These are phyloP conservation scores for Oxytorus armatus DNA, from an alignment of 2,888 invertebrate genomes.

Conservation along the genomic window DNA sequence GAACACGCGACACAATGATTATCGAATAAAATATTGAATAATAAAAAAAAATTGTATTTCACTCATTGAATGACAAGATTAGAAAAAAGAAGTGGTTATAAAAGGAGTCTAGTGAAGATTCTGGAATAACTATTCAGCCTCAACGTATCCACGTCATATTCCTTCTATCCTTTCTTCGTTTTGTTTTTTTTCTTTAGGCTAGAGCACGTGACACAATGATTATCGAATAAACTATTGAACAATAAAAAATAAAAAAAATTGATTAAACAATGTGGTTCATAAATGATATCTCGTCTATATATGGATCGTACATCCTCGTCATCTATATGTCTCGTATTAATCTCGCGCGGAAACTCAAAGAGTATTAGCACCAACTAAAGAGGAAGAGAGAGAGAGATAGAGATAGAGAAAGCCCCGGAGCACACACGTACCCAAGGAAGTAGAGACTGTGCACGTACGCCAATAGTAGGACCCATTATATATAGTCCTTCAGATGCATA, in stretches of 20 bases:
- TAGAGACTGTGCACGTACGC: slow-evolving; percentile 43
- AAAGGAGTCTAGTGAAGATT: too few relatives aligned
- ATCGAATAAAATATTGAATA: too few relatives aligned
- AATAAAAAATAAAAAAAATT: neutral
- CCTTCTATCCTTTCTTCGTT: neutral
- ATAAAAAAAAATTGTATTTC: too few relatives aligned
- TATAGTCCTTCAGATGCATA: slow-evolving; percentile 10
- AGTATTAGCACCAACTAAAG: slow-evolving; percentile 19
- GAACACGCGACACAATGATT: too few relatives aligned
- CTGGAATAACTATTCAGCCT: too few relatives aligned
- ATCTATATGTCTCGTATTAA: slow-evolving; percentile 19
- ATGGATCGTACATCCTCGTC: neutral
- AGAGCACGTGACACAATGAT: neutral
- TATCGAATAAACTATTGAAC: neutral
- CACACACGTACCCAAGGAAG: slow-evolving; percentile 55
- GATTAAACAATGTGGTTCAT: neutral
- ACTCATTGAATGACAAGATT: too few relatives aligned
- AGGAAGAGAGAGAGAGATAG: slow-evolving; percentile 7
- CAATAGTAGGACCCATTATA: slow-evolving; percentile 4
- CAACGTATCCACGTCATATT: neutral
- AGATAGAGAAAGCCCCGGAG: slow-evolving; percentile 12
- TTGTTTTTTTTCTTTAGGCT: neutral
- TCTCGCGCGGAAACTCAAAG: slow-evolving; percentile 19
- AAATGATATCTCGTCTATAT: neutral
- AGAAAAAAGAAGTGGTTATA: too few relatives aligned